Base-by-base conservation (phyloP, 2,888 invertebrate species). In the Carcina quercana region DNA sequence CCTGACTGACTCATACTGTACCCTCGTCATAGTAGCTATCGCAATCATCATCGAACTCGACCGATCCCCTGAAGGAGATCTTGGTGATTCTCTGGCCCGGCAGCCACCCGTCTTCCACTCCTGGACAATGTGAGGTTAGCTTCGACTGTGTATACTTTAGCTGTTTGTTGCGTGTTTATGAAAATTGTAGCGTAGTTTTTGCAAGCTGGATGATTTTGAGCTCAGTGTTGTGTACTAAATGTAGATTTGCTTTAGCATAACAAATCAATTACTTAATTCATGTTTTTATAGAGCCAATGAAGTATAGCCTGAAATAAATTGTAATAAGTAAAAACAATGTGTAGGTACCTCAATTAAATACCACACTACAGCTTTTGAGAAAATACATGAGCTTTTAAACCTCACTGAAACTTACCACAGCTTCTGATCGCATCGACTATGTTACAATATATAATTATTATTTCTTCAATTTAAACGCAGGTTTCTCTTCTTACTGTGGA, bases 31-130 rank as follows among this genome's bases (percentile, higher is more conserved):
- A 63, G 82, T 64, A 65, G 80, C 64, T 79, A 80, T 82, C 75
- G 69, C 71, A 79, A 78, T 75, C 80, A 59, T 80, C 82, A 71
- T 80, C 78, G 68, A 79, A 79, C 65, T 73, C 76, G 67, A 78
- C 68, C 32, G 78, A 70, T 56, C 75, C 76, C 60, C 69, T 79
- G 74, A 82, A 83, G 47, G 80, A 80, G 59, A 83, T 79, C 70
- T 70, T 80, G 66, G 82, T 75, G 57, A 85, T 69, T 63, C 85
- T 75, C 64, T 83, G 85, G 60, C 85, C 85, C 39, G 83, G 84
- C 63, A 83, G 78, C 84, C 85, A 83, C 63, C 80, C 80, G 54
- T 74, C 79, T 58, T 73, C 70, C 63, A 67, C 71, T 60, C 80
- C 83, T 85, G 72, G 57, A 79, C 65, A 79, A 75, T 49, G 65